These are phyloP conservation scores for Neotoxoptera formosana DNA, from an alignment of 1,140 invertebrate species.

Conservation along the genomic window DNA sequence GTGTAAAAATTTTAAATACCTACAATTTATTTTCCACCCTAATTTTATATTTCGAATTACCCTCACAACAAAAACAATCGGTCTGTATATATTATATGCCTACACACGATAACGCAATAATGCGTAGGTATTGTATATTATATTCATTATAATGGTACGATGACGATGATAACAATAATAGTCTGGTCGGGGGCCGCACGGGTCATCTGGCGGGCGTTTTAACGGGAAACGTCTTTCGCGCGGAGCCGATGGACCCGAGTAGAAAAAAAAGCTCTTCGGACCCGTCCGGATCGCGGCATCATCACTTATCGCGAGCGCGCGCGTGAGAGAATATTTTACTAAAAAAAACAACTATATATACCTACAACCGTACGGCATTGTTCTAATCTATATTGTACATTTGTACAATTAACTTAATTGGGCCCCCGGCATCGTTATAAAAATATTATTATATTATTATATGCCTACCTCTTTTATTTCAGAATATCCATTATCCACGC, in stretches of 20 bases:
- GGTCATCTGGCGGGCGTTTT: neutral
- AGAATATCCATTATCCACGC: neutral
- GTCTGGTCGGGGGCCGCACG: conserved; percentile 5
- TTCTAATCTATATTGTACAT: conserved; percentile 24
- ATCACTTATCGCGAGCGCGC: neutral
- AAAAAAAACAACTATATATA: neutral
- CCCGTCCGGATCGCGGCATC: neutral
- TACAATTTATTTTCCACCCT: neutral
- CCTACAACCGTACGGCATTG: neutral
- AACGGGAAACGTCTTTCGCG: conserved; percentile 6
- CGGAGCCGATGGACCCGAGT: neutral
- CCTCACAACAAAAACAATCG: neutral
- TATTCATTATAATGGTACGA: neutral
- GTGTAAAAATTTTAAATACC: neutral
- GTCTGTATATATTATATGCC: neutral
- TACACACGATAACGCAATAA: neutral
- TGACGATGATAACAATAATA: conserved; percentile 3
- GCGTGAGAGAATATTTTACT: neutral
- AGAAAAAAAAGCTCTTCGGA: conserved; percentile 31
- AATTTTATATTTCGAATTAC: neutral
- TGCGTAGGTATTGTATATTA: neutral
- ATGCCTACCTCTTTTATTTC: neutral
- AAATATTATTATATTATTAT: neutral
- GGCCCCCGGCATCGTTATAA: neutral
- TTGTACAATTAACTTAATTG: conserved; percentile 26